Percentiles rank a stretch among this genome's conserved stretches.
These are phyloP conservation scores for Alfaro cultratus DNA, from an alignment of 2,797 vertebrate species.

Conservation along the genomic window DNA sequence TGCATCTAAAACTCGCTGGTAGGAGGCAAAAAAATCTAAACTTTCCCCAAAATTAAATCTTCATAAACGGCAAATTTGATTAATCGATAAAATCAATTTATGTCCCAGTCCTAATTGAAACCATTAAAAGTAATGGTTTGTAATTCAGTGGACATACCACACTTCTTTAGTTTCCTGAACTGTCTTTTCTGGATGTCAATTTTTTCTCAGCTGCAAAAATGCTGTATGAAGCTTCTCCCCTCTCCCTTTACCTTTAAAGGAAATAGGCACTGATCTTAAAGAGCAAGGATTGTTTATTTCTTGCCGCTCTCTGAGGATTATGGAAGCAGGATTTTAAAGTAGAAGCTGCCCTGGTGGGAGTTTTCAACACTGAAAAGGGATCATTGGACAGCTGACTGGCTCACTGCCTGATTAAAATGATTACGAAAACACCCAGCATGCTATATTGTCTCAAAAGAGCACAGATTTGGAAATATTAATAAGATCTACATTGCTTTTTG, in stretches of 20 bases:
- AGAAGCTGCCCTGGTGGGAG: conserved; percentile 23
- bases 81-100: neutral
- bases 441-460: conserved; percentile 31
- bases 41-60: neutral
- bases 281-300: conserved; percentile 23
- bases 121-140: neutral
- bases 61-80: neutral
- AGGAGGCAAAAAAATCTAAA: neutral
- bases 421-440: conserved; percentile 35
- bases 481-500: conserved; percentile 27
- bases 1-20: too few species aligned
- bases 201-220: conserved; percentile 8
- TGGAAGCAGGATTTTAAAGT: conserved; percentile 72
- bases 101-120: neutral
- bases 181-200: conserved; percentile 4
- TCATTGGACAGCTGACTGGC: conserved; percentile 50
- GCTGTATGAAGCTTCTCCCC: conserved; percentile 19
- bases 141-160: neutral
- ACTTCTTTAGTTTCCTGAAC: conserved; percentile 1
- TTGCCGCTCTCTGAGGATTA: conserved; percentile 64
- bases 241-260: conserved; percentile 32
- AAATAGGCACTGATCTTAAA: conserved; percentile 18
- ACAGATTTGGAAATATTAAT: conserved; percentile 45
- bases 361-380: conserved; percentile 44
- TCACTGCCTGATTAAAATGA: conserved; percentile 34